phyloP scores from a whole-genome alignment of 2,113 vertebrate species.

The Gallinago media region DNA sequence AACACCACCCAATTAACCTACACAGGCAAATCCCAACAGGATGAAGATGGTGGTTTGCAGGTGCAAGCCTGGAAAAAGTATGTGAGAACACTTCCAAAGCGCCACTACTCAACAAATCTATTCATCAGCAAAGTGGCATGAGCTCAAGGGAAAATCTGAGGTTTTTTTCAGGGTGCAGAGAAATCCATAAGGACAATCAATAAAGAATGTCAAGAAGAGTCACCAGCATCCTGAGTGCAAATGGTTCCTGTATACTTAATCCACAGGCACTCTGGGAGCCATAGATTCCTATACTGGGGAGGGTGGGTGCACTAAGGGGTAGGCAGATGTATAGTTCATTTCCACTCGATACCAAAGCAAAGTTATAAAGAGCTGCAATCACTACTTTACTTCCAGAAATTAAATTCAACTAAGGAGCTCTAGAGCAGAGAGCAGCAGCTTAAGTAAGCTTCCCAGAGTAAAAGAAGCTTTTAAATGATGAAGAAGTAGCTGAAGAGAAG shows the following conservation, averaged over 20 bases:
- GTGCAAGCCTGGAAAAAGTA: not conserved
- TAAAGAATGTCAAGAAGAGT: not conserved
- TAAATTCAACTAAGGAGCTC: not conserved
- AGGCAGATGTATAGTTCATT: not conserved
- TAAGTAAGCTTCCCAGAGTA: not conserved
- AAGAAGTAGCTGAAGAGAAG: not conserved
- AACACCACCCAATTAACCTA: conserved; percentile 35
- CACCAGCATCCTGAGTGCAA: not conserved
- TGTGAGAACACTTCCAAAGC: not conserved
- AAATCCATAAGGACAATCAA: not conserved
- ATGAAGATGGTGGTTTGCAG: not conserved
- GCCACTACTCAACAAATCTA: not conserved
- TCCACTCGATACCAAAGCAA: not conserved
- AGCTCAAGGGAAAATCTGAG: not conserved
- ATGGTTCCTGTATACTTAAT: not conserved
- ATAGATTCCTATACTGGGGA: not conserved
- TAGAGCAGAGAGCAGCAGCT: not conserved
- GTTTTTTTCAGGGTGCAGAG: not conserved
- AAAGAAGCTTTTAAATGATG: not conserved
- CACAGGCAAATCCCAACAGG: conserved; percentile 51
- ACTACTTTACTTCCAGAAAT: not conserved
- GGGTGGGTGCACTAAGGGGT: fast-evolving
- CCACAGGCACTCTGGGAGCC: not conserved
- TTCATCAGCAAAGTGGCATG: not conserved
- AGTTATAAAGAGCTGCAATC: not conserved